These are phyloP conservation scores for Oegoconia quadripuncta DNA, from an alignment of 2,888 invertebrate species.

Conservation along the genomic window DNA sequence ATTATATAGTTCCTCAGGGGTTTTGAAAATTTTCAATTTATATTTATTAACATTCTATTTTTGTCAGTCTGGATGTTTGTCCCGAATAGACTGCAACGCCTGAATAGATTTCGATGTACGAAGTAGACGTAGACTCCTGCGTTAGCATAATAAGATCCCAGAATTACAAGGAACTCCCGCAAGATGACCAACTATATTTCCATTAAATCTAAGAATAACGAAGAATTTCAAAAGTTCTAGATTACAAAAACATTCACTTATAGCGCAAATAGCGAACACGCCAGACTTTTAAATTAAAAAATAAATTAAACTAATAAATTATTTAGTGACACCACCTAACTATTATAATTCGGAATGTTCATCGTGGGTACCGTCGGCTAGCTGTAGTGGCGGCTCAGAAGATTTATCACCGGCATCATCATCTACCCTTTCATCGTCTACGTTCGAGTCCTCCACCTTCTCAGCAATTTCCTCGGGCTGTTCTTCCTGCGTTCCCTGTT, in stretches of 20 bases:
- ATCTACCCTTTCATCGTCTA: slow-evolving; percentile 17
- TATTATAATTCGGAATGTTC: slow-evolving; percentile 78
- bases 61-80: too few relatives aligned
- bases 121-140: too few relatives aligned
- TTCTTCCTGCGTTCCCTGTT: slow-evolving; percentile 39
- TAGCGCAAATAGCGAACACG: slow-evolving; percentile 59
- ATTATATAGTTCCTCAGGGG: too few relatives aligned
- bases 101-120: too few relatives aligned
- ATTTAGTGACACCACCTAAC: slow-evolving; percentile 39
- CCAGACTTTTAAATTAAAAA: slow-evolving; percentile 52
- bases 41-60: too few relatives aligned
- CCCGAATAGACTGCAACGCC: too few relatives aligned
- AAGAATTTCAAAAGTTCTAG: too few relatives aligned
- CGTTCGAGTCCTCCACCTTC: slow-evolving; percentile 19
- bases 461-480: slow-evolving; percentile 30
- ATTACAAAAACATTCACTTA: neutral
- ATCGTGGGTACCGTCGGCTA: slow-evolving; percentile 40
- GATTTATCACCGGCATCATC: slow-evolving; percentile 24
- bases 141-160: too few relatives aligned
- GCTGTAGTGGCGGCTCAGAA: slow-evolving; percentile 46
- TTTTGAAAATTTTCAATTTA: too few relatives aligned
- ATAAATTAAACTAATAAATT: slow-evolving; percentile 69
- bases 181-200: too few relatives aligned
- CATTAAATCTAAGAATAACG: too few relatives aligned
- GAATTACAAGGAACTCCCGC: too few relatives aligned